Evolutionary conservation across 2,113 vertebrate species (phyloP), one percentile per base, ranked within the genome.

Genomic region (Malurus elegans): DNA sequence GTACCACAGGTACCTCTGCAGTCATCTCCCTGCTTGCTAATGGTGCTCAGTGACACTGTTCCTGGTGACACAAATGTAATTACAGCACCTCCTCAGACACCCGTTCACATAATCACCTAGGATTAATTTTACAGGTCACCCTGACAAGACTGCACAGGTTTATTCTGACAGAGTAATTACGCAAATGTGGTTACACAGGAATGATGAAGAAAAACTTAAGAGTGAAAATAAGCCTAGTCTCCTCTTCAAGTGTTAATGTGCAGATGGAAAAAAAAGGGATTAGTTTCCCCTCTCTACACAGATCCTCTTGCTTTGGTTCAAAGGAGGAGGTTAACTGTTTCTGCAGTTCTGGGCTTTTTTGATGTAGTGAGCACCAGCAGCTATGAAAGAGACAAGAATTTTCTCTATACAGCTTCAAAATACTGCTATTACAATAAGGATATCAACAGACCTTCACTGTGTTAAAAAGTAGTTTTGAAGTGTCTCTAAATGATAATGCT

Each of bases 111-210:
- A 80, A 72, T 18, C 47, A 88, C 23, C 9, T 8, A 40, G 19
- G 50, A 73, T 7, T 95, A 64, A 34, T 66, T 84, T 71, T 66
- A 84, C 24, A 67, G 18, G 34, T 67, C 60, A 73, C 23, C 14
- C 18, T 78, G 34, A 69, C n/a, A 76, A 51, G 56, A 61, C 2
- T 4, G 9, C 26, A 57, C 7, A 14, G 0, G 0, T 53, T 73
- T 73, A 21, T 56, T 72, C 28, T 69, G n/a, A 58, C 15, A 73
- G 21, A 75, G 10, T 50, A 76, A 45, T 54, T 60, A 34, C 36
- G 18, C 24, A 79, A 50, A 40, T 40, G 4, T n/a, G 80, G 7
- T 45, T 78, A 42, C 17, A 62, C 5, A 31, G 15, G 18, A 81
- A 61, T 29, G 17, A 85, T 23, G 72, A 75, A 72, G 17, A 57